Percentiles rank a stretch among this genome's conserved stretches.
phyloP scores from a whole-genome alignment of 2,113 vertebrate species.

The Peucedramus taeniatus region DNA sequence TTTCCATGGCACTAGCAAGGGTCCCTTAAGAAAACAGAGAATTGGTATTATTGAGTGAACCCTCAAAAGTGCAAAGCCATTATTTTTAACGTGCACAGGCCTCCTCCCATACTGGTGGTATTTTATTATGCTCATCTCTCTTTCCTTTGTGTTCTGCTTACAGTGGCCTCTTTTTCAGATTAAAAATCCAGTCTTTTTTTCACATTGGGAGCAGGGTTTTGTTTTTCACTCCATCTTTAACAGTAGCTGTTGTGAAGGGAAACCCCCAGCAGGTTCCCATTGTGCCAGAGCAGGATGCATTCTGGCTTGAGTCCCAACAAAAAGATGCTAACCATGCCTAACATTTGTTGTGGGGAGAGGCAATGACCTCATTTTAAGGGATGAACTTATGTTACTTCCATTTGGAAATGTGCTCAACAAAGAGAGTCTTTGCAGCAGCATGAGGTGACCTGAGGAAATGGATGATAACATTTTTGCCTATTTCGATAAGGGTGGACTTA shows the following conservation, averaged over 20 bases:
- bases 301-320: slow-evolving; percentile 60
- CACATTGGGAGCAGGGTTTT: slow-evolving; percentile 35
- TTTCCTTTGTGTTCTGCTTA: slow-evolving; percentile 53
- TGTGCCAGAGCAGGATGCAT: slow-evolving; percentile 39
- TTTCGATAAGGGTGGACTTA: not conserved
- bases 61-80: not conserved
- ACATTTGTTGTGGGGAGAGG: slow-evolving; percentile 34
- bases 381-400: slow-evolving; percentile 35
- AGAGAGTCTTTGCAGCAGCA: not conserved
- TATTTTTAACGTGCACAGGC: not conserved
- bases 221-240: slow-evolving; percentile 49
- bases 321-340: slow-evolving; percentile 58
- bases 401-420: not conserved
- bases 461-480: not conserved
- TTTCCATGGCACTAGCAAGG: not conserved
- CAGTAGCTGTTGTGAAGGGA: slow-evolving; percentile 63
- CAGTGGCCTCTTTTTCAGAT: slow-evolving; percentile 50
- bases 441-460: not conserved
- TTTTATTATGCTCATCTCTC: not conserved
- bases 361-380: slow-evolving; percentile 26
- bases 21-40: not conserved
- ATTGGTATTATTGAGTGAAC: not conserved
- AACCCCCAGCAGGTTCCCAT: slow-evolving; percentile 64
- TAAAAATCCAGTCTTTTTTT: slow-evolving; percentile 57
- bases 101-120: not conserved